Evolutionary conservation across 2,888 invertebrate species (phyloP).

Genomic region (Napeogenes inachia): DNA sequence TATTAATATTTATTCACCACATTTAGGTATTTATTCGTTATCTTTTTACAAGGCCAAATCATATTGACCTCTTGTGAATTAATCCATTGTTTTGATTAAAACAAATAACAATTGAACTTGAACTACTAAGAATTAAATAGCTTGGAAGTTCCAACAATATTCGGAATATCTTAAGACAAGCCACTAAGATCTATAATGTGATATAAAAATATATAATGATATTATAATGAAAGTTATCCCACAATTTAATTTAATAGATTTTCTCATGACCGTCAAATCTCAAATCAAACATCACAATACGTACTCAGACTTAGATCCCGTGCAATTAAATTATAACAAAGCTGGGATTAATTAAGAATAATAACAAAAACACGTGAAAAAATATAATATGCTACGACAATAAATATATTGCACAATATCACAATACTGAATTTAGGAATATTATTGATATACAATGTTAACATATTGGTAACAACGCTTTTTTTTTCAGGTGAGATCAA

Average conservation of each 20-base stretch:
- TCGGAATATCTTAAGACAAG: constrained; percentile 7
- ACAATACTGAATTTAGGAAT: too few species aligned
- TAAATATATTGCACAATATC: too few species aligned
- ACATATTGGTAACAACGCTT: too few species aligned
- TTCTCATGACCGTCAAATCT: constrained; percentile 50
- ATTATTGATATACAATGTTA: too few species aligned
- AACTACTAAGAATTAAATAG: constrained; percentile 17
- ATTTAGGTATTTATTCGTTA: too few species aligned
- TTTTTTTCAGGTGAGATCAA: constrained; percentile 74
- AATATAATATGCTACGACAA: too few species aligned
- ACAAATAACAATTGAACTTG: constrained; percentile 25
- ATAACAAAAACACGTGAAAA: too few species aligned
- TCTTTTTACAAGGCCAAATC: constrained; percentile 4
- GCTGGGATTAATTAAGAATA: too few species aligned
- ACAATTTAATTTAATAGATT: constrained; percentile 32
- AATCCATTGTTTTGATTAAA: constrained; percentile 20
- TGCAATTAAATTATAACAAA: neutral
- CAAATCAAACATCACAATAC: neutral
- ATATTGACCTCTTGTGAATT: constrained; percentile 11
- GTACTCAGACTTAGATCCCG: neutral
- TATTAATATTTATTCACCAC: too few species aligned
- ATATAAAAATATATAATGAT: constrained; percentile 17
- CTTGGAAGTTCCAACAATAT: neutral
- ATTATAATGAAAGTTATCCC: constrained; percentile 25
- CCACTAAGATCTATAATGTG: neutral